These are phyloP conservation scores for Pipistrellus kuhlii DNA, from an alignment of 2,797 vertebrate genomes.

Conservation along the genomic window DNA sequence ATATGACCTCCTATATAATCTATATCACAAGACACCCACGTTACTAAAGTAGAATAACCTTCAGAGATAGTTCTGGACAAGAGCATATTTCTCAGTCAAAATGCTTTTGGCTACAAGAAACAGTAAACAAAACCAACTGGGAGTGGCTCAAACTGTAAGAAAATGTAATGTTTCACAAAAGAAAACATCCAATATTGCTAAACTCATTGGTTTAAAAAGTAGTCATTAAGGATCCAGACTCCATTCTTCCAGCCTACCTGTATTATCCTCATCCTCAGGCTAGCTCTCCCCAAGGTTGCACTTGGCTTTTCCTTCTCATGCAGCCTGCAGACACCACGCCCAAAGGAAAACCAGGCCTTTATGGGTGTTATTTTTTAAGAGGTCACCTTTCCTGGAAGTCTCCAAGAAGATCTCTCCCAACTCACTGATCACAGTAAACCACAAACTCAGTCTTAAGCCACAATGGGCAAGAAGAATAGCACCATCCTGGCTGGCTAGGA, in stretches of 20 bases:
- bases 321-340: neutral
- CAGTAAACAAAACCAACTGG: neutral
- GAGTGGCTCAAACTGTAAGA: neutral
- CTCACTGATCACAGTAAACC: neutral
- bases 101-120: conserved; percentile 4
- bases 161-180: neutral
- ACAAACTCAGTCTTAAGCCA: neutral
- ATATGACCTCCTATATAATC: neutral
- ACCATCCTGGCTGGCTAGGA: neutral
- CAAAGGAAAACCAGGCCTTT: neutral
- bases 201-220: neutral
- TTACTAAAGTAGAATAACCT: conserved; percentile 2
- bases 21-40: fast-evolving
- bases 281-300: neutral
- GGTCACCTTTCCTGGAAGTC: neutral
- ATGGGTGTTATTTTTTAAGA: neutral
- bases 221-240: neutral
- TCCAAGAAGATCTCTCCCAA: neutral
- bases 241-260: neutral
- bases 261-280: neutral
- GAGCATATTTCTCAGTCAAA: neutral
- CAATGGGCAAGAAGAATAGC: neutral
- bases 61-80: neutral
- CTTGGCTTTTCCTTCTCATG: neutral
- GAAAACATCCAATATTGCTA: neutral